These are phyloP conservation scores for Muricea muricata DNA, from an alignment of 92 coral and sea anemone genomes.

Conservation along the genomic window DNA sequence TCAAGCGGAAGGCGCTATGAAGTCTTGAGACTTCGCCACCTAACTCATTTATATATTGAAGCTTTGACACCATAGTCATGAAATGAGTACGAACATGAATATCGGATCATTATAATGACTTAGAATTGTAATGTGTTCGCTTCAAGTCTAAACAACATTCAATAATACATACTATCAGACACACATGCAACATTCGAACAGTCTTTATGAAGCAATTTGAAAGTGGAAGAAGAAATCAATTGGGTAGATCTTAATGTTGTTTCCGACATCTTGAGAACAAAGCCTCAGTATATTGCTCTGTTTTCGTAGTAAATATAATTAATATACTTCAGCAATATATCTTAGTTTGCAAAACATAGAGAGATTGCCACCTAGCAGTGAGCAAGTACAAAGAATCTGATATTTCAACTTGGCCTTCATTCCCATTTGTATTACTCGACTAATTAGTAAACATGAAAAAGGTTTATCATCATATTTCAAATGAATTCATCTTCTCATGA, in stretches of 20 bases:
- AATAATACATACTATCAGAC: not conserved
- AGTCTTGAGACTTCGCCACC: not conserved
- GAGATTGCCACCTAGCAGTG: not conserved
- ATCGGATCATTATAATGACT: not conserved
- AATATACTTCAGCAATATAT: conserved; percentile 9
- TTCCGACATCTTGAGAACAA: conserved; percentile 15
- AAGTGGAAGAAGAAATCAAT: not conserved
- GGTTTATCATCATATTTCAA: not conserved
- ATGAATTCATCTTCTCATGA: not conserved
- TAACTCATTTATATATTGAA: conserved; percentile 7
- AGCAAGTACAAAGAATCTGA: too few species aligned
- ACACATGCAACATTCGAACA: not conserved
- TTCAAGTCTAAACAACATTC: not conserved
- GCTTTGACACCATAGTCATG: not conserved
- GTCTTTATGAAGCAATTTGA: not conserved
- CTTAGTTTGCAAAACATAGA: conserved; percentile 3
- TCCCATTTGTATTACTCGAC: too few species aligned
- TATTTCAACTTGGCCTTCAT: too few species aligned
- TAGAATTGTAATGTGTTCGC: not conserved
- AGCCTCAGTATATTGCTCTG: not conserved
- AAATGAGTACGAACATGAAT: not conserved
- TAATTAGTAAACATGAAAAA: too few species aligned
- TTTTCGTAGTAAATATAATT: not conserved
- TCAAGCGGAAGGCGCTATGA: conserved; percentile 28
- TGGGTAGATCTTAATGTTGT: not conserved